Evolutionary conservation across 1,140 invertebrate species (phyloP), one percentile per base, ranked within the genome.

Genomic region (Pantala flavescens): DNA sequence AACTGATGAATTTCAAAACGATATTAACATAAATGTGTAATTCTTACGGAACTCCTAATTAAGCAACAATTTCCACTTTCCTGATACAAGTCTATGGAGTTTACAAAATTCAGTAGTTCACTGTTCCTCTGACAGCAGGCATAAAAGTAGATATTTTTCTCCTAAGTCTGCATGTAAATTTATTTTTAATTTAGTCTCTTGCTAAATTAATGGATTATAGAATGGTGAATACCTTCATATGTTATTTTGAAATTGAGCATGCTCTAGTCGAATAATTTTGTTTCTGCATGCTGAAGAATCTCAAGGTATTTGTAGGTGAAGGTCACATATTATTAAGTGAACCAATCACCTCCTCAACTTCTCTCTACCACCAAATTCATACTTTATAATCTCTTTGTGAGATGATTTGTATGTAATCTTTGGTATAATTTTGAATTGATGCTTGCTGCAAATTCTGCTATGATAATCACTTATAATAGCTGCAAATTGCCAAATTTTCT

Each of bases 151-250:
- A 24, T 24, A 73, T 14, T 42, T 42, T 10, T 36, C 19, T 73
- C 28, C 28, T 10, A 28, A 73, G 0, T n/a, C 24, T 42, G n/a
- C 24, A 28, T 73, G 24, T 42, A 43, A 36, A 36, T 3, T 21
- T 28, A 10, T 71, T 71, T 71, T 71, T 23, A 71, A 71, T 21
- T 24, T 73, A 36, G n/a, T 28, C 12, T 63, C 2, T 21, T 73
- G 24, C n/a, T 73, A 5, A 21, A 28, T 71, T 28, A 73, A 73
- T 73, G 72, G 42, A 28, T 42, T 71, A 24, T 28, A 71, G 71
- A 71, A 24, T 16, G 28, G 28, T 70, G 28, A 24, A 71, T 7
- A 5, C 28, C 71, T 24, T 28, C 28, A 24, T 28, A 71, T 71
- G 14, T 28, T 28, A 2, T 7, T 23, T 71, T 23, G 23, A 19